Conservation (phyloP, 2,888 invertebrate species). For the Eutolmus rufibarbis region DNA sequence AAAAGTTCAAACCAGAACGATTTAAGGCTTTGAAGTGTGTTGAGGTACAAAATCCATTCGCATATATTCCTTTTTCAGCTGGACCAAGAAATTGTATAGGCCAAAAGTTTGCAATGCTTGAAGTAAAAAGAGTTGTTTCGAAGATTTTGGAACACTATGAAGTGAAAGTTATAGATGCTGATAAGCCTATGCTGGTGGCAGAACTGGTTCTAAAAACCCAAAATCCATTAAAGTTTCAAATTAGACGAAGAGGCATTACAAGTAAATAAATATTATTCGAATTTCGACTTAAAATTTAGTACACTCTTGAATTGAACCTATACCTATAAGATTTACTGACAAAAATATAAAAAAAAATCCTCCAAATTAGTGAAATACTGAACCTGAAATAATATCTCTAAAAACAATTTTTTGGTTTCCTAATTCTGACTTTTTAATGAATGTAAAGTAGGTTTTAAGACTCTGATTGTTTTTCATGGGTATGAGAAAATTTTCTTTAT, state of each 20-base stretch:
- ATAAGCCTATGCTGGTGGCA: constrained; percentile 56
- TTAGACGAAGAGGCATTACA: constrained; percentile 52
- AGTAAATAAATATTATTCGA: no score
- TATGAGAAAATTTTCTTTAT: no score
- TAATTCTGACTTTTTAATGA: no score
- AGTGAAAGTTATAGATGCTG: constrained; percentile 53
- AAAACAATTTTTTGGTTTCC: no score
- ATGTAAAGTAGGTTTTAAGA: no score
- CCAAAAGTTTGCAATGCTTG: constrained; percentile 61
- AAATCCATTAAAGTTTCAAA: constrained; percentile 58
- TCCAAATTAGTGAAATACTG: no score
- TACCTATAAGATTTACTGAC: no score
- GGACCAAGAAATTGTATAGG: constrained; percentile 62
- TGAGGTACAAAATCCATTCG: constrained; percentile 59
- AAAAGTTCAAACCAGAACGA: constrained; percentile 60
- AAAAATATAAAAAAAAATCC: no score
- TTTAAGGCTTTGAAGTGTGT: constrained; percentile 56
- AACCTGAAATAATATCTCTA: no score
- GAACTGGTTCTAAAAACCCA: constrained; percentile 59
- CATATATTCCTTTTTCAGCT: constrained; percentile 62
- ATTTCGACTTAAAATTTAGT: no score
- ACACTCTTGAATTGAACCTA: no score
- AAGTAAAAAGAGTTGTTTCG: constrained; percentile 58
- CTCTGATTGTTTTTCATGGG: no score
- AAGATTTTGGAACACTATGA: constrained; percentile 59